Evolutionary conservation across 2,113 vertebrate species (phyloP), one percentile per base, ranked within the genome.

Genomic region (Ochotona princeps): DNA sequence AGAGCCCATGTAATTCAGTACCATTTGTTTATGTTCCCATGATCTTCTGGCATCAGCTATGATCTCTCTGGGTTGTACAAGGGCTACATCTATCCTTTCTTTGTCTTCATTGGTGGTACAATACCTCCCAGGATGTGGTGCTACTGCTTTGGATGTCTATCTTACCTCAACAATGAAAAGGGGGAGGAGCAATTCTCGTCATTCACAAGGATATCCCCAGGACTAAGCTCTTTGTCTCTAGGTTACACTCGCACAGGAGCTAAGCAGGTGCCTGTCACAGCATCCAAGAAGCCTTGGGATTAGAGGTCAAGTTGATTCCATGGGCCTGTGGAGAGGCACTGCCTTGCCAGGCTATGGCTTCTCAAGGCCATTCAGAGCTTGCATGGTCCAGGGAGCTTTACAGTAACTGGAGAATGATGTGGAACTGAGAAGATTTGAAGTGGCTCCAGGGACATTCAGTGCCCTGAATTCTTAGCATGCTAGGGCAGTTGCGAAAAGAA

Each of bases 1-100:
- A 63, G 15, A 91, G 25, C 4, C 20, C 8, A 15, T 44, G 89
- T 35, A 35, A 32, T 25, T 63, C 21, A 17, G 47, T 35, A 35
- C 44, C 54, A 47, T 90, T 79, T 79, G 69, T 76, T 92, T 83
- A 72, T 23, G 26, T 51, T 78, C 83, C 21, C 12, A 30, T 44
- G 51, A 32, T 14, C 30, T 49, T 38, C 38, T 81, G 38, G 13
- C 35, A 49, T 73, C 30, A 67, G 8, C 47, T 21, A 3, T 35
- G 21, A 79, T 60, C 14, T 20, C 10, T 2, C 70, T 61, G 21
- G 47, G 11, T 13, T 61, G 26, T 35, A 2, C 38, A 74, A 74
- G 73, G 30, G 8, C 18, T 81, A 67, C 3, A 13, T 4, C 44
- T 15, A 15, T 18, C 57, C 32, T 20, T 8, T n/a, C 32, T 83